Base-by-base conservation (phyloP, 2,888 invertebrate genomes). In the Eupithecia abbreviata region DNA sequence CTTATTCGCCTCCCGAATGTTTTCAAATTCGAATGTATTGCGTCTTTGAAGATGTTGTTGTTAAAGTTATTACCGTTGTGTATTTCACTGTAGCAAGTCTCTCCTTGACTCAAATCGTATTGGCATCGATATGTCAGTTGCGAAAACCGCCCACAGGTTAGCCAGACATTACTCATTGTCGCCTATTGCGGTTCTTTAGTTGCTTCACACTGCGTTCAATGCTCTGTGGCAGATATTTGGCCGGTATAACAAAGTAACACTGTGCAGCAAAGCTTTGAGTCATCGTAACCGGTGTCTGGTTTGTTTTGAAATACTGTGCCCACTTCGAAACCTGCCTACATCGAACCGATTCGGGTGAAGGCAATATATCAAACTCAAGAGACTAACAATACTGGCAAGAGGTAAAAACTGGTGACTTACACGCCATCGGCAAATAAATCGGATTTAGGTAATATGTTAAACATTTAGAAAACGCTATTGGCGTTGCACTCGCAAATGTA, bases 41-140 rank as follows among this genome's bases (percentile, higher is more conserved):
- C 47, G 10, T 10, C 13, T 49, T 12, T 12, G 47, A 30, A 12
- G 49, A 49, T 3, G 3, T 15, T 51, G 15, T 51, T 55, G n/a
- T 51, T 43, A 7, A 43, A 15, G 13, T 51, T 15, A 2, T 13
- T 87, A 88, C 85, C 87, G 88, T 87, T 87, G 86, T 87, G 86
- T 89, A 91, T 91, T 91, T 90, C 88, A 87, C 90, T 90, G 83
- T 85, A 82, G 78, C 80, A 73, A 76, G 82, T 84, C 83, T 90
- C 91, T 90, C 92, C 92, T 93, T 91, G 93, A 91, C 92, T 93
- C 90, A 85, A 86, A 88, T 90, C 86, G 86, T 84, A 85, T 88
- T 90, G 91, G 92, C 93, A 90, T 89, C 88, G 90, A 83, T 85
- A 86, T 88, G 84, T 84, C 84, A 84, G 84, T 93, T 93, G 89